A percentile compares a stretch with the other conserved stretches of the same genome.
Conservation (phyloP, 2,797 vertebrate genomes). For the Arnoldichthys spilopterus region DNA sequence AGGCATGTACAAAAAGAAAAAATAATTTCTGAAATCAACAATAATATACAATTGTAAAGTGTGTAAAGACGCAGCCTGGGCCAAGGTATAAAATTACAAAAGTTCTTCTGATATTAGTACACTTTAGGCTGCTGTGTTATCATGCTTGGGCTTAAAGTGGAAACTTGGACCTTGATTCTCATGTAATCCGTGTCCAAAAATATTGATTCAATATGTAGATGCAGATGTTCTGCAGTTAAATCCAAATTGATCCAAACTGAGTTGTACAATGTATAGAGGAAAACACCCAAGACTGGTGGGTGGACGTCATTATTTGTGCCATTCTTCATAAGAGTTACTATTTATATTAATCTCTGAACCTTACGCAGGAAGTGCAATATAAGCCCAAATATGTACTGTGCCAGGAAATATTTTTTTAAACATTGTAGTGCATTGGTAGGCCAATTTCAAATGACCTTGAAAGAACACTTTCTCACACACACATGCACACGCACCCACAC, state of each 20-base stretch:
- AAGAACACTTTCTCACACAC: conserved; percentile 19
- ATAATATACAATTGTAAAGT: conserved; percentile 44
- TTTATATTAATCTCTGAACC: conserved; percentile 29
- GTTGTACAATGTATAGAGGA: neutral
- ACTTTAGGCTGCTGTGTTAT: conserved; percentile 17
- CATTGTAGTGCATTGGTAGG: conserved; percentile 51
- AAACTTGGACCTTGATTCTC: conserved; percentile 33
- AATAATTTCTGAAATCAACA: conserved; percentile 51
- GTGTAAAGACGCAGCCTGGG: conserved; percentile 25
- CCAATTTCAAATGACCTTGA: conserved; percentile 34
- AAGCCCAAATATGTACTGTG: conserved; percentile 26
- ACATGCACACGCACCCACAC: conserved; percentile 19
- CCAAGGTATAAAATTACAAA: conserved; percentile 42
- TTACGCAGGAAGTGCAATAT: conserved; percentile 36
- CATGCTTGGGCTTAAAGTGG: neutral
- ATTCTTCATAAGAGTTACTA: conserved; percentile 40
- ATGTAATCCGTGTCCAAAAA: neutral
- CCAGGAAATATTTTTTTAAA: conserved; percentile 15
- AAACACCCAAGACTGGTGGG: neutral
- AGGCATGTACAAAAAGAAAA: conserved; percentile 58
- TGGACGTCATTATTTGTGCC: conserved; percentile 39
- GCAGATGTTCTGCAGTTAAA: conserved; percentile 12
- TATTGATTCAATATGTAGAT: too few species aligned
- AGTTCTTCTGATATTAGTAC: neutral
- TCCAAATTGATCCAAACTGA: neutral